phyloP scores from a whole-genome alignment of 2,888 invertebrate species.

The Zygogramma bicolorata region DNA sequence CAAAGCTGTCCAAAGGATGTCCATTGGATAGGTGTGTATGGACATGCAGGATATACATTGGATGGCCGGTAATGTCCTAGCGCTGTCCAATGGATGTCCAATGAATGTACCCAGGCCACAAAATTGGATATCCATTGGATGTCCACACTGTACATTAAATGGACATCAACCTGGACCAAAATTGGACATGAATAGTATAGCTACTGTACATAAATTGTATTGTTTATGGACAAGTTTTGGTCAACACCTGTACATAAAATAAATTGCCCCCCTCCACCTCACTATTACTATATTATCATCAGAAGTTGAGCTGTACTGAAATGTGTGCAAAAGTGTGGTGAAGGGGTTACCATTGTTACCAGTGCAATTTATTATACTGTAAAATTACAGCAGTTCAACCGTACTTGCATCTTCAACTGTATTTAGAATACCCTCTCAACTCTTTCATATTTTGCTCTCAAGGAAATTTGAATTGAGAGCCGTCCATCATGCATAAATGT shows the following conservation, averaged over 20 bases:
- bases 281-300: background rate
- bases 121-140: background rate
- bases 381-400: background rate
- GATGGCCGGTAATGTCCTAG: background rate
- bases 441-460: background rate
- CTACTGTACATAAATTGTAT: background rate
- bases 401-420: background rate
- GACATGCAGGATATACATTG: constrained; percentile 1
- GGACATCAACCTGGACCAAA: background rate
- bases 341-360: background rate
- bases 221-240: background rate
- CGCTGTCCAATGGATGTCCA: background rate
- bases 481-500: too few relatives aligned
- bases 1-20: too few relatives aligned
- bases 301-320: background rate
- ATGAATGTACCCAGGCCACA: background rate
- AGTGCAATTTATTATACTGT: background rate
- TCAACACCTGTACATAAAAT: background rate
- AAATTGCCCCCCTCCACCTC: background rate
- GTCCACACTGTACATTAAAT: background rate
- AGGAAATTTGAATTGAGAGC: background rate
- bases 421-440: background rate
- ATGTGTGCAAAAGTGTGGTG: background rate
- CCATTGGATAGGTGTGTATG: constrained; percentile 2
- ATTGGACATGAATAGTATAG: background rate